Percentiles rank a stretch among this genome's conserved stretches.
Conservation (phyloP, 1,140 invertebrate species). For the Manduca sexta region DNA sequence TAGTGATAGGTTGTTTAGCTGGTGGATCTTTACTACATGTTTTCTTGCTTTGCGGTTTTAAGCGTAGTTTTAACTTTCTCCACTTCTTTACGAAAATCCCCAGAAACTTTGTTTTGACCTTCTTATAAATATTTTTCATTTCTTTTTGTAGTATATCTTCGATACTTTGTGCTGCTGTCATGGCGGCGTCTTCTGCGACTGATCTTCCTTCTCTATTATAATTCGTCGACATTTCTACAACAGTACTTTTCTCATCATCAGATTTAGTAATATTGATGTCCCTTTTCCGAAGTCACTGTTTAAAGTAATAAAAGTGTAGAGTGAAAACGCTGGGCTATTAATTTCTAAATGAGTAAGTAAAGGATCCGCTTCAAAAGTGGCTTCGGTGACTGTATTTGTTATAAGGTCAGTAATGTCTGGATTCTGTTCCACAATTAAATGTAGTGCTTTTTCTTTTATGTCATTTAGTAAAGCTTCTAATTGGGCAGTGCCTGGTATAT, state of each 20-base stretch:
- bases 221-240: no score
- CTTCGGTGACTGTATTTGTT: constrained; percentile 34
- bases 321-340: constrained; percentile 5
- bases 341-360: constrained; percentile 2
- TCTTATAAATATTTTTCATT: constrained; percentile 35
- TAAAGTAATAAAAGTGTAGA: constrained; percentile 11
- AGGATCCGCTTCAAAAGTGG: constrained; percentile 23
- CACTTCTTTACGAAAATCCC: constrained; percentile 30
- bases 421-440: constrained; percentile 29
- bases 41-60: constrained; percentile 14
- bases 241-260: not conserved
- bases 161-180: constrained; percentile 24
- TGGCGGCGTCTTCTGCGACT: constrained; percentile 27
- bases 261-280: not conserved
- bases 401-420: constrained; percentile 31
- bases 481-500: constrained; percentile 25
- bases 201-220: constrained; percentile 15
- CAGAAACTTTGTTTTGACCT: constrained; percentile 35
- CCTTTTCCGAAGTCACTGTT: constrained; percentile 9
- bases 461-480: constrained; percentile 39
- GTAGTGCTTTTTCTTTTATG: constrained; percentile 37
- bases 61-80: constrained; percentile 19
- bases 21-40: constrained; percentile 4
- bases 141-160: constrained; percentile 35
- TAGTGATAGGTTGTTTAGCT: not conserved